Percentiles rank a stretch among this genome's conserved stretches.
Conservation (phyloP, 2,797 vertebrate species). For the Notolabrus celidotus region DNA sequence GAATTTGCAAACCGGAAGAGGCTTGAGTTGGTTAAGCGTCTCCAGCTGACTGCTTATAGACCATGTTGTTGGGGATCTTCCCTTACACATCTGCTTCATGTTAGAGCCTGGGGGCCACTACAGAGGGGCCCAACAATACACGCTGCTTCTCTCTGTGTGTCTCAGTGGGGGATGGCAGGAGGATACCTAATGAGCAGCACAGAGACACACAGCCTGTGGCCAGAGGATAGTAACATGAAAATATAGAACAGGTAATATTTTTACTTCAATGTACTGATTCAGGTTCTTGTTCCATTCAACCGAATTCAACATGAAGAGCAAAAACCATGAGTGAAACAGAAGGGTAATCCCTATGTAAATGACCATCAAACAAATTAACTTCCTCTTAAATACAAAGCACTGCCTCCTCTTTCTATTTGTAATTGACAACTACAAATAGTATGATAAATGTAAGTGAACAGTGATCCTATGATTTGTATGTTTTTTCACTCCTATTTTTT, state of each 20-base stretch:
- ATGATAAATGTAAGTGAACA: too few species aligned
- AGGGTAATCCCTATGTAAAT: too few species aligned
- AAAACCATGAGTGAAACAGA: background rate
- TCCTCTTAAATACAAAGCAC: too few species aligned
- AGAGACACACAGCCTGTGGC: constrained; percentile 17
- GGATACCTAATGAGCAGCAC: constrained; percentile 38
- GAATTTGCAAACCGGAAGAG: constrained; percentile 53
- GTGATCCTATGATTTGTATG: too few species aligned
- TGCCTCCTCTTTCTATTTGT: too few species aligned
- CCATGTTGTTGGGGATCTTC: constrained; percentile 60
- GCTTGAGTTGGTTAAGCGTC: constrained; percentile 41
- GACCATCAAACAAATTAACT: background rate
- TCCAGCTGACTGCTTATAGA: constrained; percentile 57
- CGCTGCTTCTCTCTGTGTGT: constrained; percentile 31
- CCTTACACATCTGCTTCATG: constrained; percentile 75
- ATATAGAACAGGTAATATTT: constrained; percentile 18
- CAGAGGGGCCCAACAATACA: constrained; percentile 52
- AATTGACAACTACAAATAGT: too few species aligned
- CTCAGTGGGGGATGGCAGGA: constrained; percentile 72
- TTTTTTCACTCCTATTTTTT: too few species aligned
- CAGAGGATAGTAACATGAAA: constrained; percentile 1
- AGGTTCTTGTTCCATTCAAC: too few species aligned
- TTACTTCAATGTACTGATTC: background rate
- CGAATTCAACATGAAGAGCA: background rate
- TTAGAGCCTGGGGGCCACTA: constrained; percentile 69